Base-by-base conservation (phyloP, 2,797 vertebrate genomes). In the Ambastaia sidthimunki region DNA sequence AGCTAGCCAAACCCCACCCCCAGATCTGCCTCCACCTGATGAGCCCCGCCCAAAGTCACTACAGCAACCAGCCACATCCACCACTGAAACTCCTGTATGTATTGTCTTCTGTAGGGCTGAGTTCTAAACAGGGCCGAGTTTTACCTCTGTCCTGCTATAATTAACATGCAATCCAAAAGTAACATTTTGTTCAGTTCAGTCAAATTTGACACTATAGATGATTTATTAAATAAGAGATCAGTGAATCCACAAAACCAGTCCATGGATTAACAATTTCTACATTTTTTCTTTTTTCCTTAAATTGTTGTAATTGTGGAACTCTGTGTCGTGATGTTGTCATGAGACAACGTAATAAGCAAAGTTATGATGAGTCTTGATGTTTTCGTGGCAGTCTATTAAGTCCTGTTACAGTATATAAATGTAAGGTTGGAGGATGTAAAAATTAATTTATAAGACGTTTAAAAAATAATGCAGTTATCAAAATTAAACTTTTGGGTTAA, bases 51-150 rank as follows among this genome's bases (percentile, higher is more conserved):
- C 95, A 69, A 95, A 97, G 73, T 96, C 97, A 19, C 93, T 98
- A 25, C 98, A 98, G 85, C 97, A 99, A 82, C 97, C 97, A 59
- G 97, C 97, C 86, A 99, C 97, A 50, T 99, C 98, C 81, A 99
- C 97, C 82, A 99, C 97, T 83, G 97, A 99, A 92, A 98, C 95
- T 50, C 96, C 97, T 25, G 84, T 82, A 71, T 23, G 82, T 69
- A 62, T 12, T 31, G 59, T 9, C 55, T 57, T 10, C 55, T 23
- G 19, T 52, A 4, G 16, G 16, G 1, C 1, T 50, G 13, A 50
- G 4, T 52, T 16, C 2, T 52, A 4, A 52, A 52, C 50, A 18
- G 16, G 15, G 16, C 50, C 6, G 18, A 18, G 50, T 18, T 16
- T 50, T 13, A 52, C 6, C 10, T 10, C 5, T 59, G 19, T 59